Evolutionary conservation across 2,113 vertebrate genomes (phyloP), one percentile per base, ranked within the genome.

Genomic region (Candoia aspera): DNA sequence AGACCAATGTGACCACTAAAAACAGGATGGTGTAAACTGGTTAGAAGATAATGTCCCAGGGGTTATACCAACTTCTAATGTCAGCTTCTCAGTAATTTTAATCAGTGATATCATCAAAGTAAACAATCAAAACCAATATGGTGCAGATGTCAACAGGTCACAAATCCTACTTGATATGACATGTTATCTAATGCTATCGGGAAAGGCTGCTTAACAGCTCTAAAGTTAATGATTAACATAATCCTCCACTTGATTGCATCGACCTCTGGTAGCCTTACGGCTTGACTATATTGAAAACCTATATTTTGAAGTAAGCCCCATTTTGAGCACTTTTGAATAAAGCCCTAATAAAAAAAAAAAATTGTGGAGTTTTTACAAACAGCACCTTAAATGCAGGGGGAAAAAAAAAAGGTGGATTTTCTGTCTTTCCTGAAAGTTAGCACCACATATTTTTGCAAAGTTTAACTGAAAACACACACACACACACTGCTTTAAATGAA

Each of bases 41-140:
- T 57, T 60, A 58, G 21, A 26, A 84, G 91, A 85, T 92, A 89
- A 89, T 84, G 87, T 91, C 64, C n/a, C 73, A 42, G 29, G 15
- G n/a, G 17, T 79, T 37, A 19, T 21, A 19, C 17, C 37, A 79
- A 79, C 15, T 37, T 21, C 68, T 79, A 79, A 79, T 21, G 33
- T 37, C n/a, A 79, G 33, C 15, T 37, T 37, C 68, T 79, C 0
- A 8, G n/a, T 37, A 79, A 79, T 79, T 79, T 79, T 79, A 79
- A 79, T 79, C n/a, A 37, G 33, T 19, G 33, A 79, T 79, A 79
- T 19, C 33, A 21, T 79, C 33, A 79, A 37, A 79, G 68, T 37
- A 79, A 79, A 79, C n/a, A 1, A 79, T 79, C 68, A 79, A 79
- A 79, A 37, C 33, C 68, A 79, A 37, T 2, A 55, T 55, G 29